phyloP scores from a whole-genome alignment of 2,888 invertebrate species.

The Drosophila anomalipes region DNA sequence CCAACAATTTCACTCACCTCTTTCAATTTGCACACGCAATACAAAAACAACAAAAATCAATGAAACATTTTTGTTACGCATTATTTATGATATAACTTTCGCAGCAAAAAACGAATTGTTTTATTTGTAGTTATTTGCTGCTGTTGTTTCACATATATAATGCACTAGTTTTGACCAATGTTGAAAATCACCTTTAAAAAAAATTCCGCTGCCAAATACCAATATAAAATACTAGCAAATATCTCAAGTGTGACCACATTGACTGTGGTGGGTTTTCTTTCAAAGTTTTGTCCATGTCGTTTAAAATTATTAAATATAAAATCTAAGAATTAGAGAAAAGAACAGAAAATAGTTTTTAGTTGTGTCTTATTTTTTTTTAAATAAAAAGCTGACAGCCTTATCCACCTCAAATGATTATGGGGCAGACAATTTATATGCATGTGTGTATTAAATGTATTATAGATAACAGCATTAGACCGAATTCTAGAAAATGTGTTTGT shows the following conservation, averaged over 20 bases:
- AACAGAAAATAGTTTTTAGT: background rate
- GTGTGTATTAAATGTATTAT: background rate
- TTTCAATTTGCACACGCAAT: slow-evolving; percentile 66
- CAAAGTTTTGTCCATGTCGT: background rate
- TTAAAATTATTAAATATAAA: background rate
- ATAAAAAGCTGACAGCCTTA: background rate
- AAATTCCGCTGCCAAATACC: background rate
- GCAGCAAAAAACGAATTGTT: slow-evolving; percentile 42
- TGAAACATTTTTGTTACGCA: slow-evolving; percentile 71
- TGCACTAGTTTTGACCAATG: slow-evolving; percentile 18
- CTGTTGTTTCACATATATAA: slow-evolving; percentile 17
- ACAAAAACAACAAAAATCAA: slow-evolving; percentile 69
- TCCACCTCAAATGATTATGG: background rate
- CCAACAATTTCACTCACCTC: slow-evolving; percentile 52
- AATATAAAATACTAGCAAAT: slow-evolving; percentile 19
- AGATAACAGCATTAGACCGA: background rate
- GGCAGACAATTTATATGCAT: background rate
- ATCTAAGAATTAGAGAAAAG: background rate
- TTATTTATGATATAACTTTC: slow-evolving; percentile 46
- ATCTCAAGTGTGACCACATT: slow-evolving; percentile 6
- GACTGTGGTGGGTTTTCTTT: slow-evolving; percentile 1
- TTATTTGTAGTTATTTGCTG: slow-evolving; percentile 29
- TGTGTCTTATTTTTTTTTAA: background rate
- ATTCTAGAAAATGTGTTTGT: background rate
- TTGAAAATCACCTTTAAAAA: background rate